Base-by-base conservation (phyloP, 2,113 vertebrate species). In the Chaetura pelagica region DNA sequence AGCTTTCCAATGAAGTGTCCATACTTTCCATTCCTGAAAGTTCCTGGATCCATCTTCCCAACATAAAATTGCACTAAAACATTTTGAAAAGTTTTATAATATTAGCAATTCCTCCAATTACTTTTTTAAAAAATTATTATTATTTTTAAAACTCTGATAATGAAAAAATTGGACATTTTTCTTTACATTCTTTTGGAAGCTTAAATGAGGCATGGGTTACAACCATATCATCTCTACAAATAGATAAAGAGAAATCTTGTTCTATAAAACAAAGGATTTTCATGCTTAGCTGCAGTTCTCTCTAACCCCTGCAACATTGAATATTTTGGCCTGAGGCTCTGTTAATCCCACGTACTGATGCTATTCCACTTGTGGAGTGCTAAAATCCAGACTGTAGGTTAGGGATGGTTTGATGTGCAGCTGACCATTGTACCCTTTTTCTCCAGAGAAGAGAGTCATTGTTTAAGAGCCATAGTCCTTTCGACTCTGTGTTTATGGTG, bases 361-460 rank as follows among this genome's bases (percentile, higher is more conserved):
- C 22, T 67, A 15, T 82, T 84, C 48, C 61, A 38, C 42, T 40
- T 61, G 2, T 2, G 27, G 83, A 73, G 12, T 17, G 20, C 23
- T 44, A 32, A 93, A 94, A 61, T 27, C 3, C 9, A 55, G 67
- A 16, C 40, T 68, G 9, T 7, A 16, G 17, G 20, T 54, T 74
- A 54, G 42, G 13, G 16, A 66, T 38, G 12, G 7, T 6, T 84
- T 71, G 2, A 1, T 15, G 11, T 51, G 27, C 10, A 46, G 63
- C 17, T 72, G 35, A 66, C 29, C 6, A 2, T 38, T 0, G 0
- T 32, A 51, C 5, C 19, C 57, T 59, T 78, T 49, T 38, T 49
- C 35, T 82, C 61, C 7, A 6, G 48, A 51, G 48, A 0, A 2
- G 32, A 83, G 44, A 73, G 40, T 27, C 34, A 72, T 40, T 86